phyloP scores from a whole-genome alignment of 1,140 invertebrate genomes.

The Habropoda laboriosa region DNA sequence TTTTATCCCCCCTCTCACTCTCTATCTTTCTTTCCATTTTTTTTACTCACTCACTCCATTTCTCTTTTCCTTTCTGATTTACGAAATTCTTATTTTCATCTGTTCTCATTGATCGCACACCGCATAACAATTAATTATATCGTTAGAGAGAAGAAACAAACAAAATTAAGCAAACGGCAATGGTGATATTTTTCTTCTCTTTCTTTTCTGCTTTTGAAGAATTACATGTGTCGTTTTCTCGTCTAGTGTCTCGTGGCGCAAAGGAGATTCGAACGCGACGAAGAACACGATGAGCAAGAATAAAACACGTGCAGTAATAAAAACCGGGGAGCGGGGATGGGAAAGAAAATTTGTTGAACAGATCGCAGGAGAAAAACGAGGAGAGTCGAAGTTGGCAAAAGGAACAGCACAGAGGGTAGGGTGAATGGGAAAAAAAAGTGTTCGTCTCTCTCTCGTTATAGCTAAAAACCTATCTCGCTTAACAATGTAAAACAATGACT shows the following conservation, averaged over 20 bases:
- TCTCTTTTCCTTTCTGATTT: constrained; percentile 12
- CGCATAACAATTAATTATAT: constrained; percentile 47
- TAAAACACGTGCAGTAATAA: too few relatives aligned
- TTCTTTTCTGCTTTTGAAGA: too few relatives aligned
- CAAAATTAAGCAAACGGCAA: constrained; percentile 56
- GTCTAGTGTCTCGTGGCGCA: constrained; percentile 47
- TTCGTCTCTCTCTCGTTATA: constrained; percentile 60
- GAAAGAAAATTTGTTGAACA: constrained; percentile 1
- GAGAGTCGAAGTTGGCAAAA: neutral
- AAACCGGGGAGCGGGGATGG: constrained; percentile 32
- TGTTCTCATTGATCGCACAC: constrained; percentile 47
- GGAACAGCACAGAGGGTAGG: neutral
- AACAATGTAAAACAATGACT: constrained; percentile 80
- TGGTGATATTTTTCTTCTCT: constrained; percentile 35
- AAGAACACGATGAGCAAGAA: constrained; percentile 33
- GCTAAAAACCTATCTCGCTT: constrained; percentile 71
- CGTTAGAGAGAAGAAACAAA: constrained; percentile 57
- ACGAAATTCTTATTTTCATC: constrained; percentile 1
- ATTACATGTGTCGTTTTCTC: constrained; percentile 45
- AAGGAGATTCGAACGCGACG: constrained; percentile 34
- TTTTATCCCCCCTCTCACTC: constrained; percentile 32
- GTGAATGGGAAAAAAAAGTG: constrained; percentile 63
- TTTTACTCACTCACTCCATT: constrained; percentile 15
- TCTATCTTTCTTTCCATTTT: constrained; percentile 35
- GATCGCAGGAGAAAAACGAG: neutral